Percentiles rank a stretch among this genome's conserved stretches.
phyloP scores from a whole-genome alignment of 2,797 vertebrate species.

The Enteromius mattozi region DNA sequence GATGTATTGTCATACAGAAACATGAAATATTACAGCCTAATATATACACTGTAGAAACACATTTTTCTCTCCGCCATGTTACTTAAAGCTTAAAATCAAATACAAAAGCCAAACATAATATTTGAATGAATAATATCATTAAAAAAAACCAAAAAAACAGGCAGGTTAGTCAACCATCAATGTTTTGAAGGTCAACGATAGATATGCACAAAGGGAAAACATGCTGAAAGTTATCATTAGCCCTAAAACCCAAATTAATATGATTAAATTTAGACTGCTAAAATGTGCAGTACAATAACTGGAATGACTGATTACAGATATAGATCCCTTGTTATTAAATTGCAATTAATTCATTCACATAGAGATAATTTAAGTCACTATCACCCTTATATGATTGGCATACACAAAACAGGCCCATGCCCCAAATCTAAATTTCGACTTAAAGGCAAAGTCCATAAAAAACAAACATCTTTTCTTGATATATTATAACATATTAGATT shows the following conservation, averaged over 20 bases:
- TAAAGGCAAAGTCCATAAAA: slow-evolving; percentile 32
- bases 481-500: slow-evolving; percentile 26
- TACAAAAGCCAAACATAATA: slow-evolving; percentile 44
- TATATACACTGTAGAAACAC: slow-evolving; percentile 62
- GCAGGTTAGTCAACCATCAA: slow-evolving; percentile 31
- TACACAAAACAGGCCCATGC: slow-evolving; percentile 45
- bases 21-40: slow-evolving; percentile 57
- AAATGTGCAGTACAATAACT: slow-evolving; percentile 35
- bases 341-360: slow-evolving; percentile 41
- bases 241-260: slow-evolving; percentile 20
- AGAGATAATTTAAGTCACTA: slow-evolving; percentile 40
- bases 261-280: slow-evolving; percentile 9
- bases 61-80: slow-evolving; percentile 34
- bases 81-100: slow-evolving; percentile 61
- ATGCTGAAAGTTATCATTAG: slow-evolving; percentile 22
- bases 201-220: slow-evolving; percentile 10
- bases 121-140: slow-evolving; percentile 39
- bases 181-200: slow-evolving; percentile 16
- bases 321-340: slow-evolving; percentile 50
- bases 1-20: slow-evolving; percentile 51
- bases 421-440: slow-evolving; percentile 36
- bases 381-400: slow-evolving; percentile 41
- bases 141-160: slow-evolving; percentile 28
- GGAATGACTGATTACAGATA: slow-evolving; percentile 54
- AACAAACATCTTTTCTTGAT: slow-evolving; percentile 33